These are phyloP conservation scores for Morone saxatilis DNA, from an alignment of 2,113 vertebrate genomes.

Conservation along the genomic window DNA sequence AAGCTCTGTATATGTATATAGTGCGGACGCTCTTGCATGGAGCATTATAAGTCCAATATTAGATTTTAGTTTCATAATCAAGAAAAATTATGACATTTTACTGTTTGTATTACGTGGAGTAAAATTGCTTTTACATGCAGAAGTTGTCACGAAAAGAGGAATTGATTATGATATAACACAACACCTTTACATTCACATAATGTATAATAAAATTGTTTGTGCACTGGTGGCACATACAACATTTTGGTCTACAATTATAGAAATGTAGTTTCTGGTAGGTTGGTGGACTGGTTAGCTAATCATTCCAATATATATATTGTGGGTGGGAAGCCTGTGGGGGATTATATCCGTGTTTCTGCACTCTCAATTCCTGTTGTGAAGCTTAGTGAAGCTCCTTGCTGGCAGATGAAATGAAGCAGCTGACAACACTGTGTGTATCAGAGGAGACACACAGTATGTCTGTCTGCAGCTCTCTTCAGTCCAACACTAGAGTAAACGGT, in stretches of 20 bases:
- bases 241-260: not conserved
- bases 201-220: not conserved
- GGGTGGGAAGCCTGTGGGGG: constrained; percentile 10
- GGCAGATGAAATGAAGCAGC: constrained; percentile 25
- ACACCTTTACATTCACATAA: not conserved
- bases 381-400: constrained; percentile 2
- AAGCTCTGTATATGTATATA: not conserved
- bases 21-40: not conserved
- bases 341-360: constrained; percentile 9
- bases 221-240: not conserved
- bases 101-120: not conserved
- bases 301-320: constrained; percentile 24
- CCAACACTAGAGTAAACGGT: not conserved
- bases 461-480: not conserved
- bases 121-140: no score
- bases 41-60: not conserved
- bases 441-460: not conserved
- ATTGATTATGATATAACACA: not conserved
- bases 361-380: not conserved
- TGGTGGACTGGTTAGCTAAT: constrained; percentile 12
- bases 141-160: not conserved
- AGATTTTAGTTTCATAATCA: not conserved
- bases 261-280: not conserved
- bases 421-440: not conserved
- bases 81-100: not conserved